Percentiles rank a stretch among this genome's conserved stretches.
phyloP scores from a whole-genome alignment of 37 sponge, comb jelly and placozoan species.

The Geodia barretti region DNA sequence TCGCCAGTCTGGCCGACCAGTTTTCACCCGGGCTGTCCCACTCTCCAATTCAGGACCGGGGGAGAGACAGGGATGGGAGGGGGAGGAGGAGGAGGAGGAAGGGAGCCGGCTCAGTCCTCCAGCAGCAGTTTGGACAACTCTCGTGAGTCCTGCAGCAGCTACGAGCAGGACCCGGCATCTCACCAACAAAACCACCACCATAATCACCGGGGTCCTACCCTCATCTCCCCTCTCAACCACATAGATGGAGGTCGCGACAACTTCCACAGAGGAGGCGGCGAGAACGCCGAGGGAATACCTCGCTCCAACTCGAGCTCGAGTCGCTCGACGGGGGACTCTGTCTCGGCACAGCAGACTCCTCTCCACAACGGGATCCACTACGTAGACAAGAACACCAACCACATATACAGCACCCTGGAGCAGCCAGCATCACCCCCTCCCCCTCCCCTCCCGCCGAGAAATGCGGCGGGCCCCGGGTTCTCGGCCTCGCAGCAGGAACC shows the following conservation, averaged over 20 bases:
- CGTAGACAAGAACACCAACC: neutral
- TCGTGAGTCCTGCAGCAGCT: conserved; percentile 25
- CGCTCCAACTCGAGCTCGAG: neutral
- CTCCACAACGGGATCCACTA: neutral
- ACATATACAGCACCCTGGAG: conserved; percentile 13
- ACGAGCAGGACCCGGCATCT: conserved; percentile 14
- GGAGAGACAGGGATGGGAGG: too few species aligned
- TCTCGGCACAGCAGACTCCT: neutral
- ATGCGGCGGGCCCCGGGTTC: neutral
- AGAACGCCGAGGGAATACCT: neutral
- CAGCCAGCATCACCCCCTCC: conserved; percentile 38
- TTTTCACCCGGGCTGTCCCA: conserved; percentile 22
- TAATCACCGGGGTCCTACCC: neutral
- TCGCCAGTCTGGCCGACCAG: conserved; percentile 40
- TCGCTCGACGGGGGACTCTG: neutral
- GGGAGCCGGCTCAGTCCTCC: neutral
- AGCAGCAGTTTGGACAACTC: conserved; percentile 17
- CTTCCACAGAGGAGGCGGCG: neutral
- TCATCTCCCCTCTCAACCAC: neutral
- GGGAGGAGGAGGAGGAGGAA: neutral
- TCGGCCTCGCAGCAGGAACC: neutral
- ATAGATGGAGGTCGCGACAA: neutral
- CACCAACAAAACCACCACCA: neutral
- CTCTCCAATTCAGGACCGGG: neutral
- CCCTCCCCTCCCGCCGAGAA: conserved; percentile 59